A percentile compares a stretch with the other conserved stretches of the same genome.
Evolutionary conservation across 2,888 invertebrate genomes (phyloP).

Genomic region (Yponomeuta cagnagella): DNA sequence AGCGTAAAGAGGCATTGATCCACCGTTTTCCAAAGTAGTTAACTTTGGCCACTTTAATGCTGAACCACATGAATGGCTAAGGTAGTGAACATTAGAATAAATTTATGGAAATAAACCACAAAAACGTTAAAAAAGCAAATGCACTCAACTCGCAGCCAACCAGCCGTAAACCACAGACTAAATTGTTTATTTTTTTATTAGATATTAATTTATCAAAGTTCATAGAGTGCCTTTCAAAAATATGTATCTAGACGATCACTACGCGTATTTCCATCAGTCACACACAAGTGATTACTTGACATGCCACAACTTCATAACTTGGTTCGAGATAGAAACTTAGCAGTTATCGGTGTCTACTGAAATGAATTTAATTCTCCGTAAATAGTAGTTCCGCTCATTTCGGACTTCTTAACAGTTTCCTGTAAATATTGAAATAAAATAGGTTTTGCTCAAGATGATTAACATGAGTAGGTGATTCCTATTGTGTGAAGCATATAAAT

Average conservation of each 20-base stretch:
- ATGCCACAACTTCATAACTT: no score
- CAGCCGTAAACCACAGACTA: conserved; percentile 10
- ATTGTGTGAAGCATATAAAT: no score
- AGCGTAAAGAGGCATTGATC: conserved; percentile 69
- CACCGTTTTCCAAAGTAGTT: conserved; percentile 54
- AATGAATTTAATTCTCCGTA: no score
- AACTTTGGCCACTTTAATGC: conserved; percentile 45
- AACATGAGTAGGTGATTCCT: no score
- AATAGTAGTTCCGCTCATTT: no score
- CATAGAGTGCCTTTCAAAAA: background rate
- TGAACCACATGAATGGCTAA: conserved; percentile 42
- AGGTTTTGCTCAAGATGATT: no score
- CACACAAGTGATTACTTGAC: no score
- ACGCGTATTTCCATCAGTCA: no score
- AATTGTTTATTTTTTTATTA: background rate
- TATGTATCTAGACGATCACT: background rate
- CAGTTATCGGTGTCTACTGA: no score
- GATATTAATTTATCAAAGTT: background rate
- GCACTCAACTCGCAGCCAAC: conserved; percentile 47
- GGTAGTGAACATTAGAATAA: conserved; percentile 38
- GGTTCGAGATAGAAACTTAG: no score
- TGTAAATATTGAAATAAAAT: no score
- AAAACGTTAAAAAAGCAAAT: conserved; percentile 46
- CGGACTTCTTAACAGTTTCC: no score
- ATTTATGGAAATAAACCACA: conserved; percentile 41